These are phyloP conservation scores for Malurus melanocephalus DNA, from an alignment of 2,113 vertebrate genomes.

Conservation along the genomic window DNA sequence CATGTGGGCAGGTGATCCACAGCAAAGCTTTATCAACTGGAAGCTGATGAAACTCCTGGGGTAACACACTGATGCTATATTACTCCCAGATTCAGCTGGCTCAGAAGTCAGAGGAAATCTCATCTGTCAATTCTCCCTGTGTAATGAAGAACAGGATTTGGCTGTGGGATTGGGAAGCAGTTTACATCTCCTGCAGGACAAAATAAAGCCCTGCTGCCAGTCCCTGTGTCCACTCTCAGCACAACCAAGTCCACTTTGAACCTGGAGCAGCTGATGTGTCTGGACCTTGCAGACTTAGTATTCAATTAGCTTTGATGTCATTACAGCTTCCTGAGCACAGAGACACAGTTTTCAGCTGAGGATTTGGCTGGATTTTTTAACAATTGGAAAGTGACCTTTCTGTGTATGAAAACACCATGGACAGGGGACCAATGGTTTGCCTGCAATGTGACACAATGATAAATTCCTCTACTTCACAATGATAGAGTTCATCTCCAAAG, in stretches of 20 bases:
- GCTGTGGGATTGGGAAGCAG: constrained; percentile 5
- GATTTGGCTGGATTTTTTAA: not conserved
- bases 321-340: not conserved
- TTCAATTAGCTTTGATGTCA: not conserved
- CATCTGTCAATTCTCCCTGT: not conserved
- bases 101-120: constrained; percentile 34
- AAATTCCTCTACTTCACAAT: not conserved
- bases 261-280: not conserved
- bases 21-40: constrained; percentile 21
- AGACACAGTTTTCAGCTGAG: not conserved
- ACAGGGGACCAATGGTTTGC: not conserved
- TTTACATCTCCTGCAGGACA: not conserved
- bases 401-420: not conserved
- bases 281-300: not conserved
- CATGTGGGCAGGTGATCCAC: constrained; percentile 21
- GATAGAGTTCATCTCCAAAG: not conserved
- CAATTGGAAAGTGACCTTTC: constrained; percentile 16
- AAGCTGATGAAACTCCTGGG: constrained; percentile 28
- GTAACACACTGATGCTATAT: constrained; percentile 30
- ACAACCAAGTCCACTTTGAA: not conserved
- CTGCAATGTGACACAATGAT: not conserved
- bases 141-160: constrained; percentile 52
- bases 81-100: constrained; percentile 43
- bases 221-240: not conserved
- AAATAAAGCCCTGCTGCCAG: not conserved